Conservation (phyloP, 2,797 vertebrate species). For the Danio kyathit region DNA sequence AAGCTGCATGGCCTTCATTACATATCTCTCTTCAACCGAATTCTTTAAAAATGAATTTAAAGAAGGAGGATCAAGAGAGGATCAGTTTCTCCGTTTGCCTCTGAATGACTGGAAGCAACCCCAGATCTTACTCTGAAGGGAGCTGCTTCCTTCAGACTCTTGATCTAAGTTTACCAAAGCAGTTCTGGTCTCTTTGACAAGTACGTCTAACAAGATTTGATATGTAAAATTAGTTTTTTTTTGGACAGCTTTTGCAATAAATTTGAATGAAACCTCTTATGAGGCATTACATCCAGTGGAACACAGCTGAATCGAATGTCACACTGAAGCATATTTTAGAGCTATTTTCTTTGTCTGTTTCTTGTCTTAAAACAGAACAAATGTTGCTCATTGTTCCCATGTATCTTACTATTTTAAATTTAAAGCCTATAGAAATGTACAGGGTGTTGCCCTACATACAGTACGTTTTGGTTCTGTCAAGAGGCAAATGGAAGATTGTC, state of each 20-base stretch:
- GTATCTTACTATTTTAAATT: conserved; percentile 5
- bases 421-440: background rate
- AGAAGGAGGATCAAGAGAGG: conserved; percentile 8
- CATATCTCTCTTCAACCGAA: background rate
- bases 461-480: conserved; percentile 12
- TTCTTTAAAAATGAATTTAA: conserved; percentile 13
- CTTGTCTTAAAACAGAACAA: background rate
- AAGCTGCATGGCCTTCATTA: background rate
- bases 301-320: conserved; percentile 13
- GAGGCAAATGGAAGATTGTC: background rate
- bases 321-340: conserved; percentile 6
- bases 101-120: conserved; percentile 17
- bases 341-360: background rate
- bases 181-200: conserved; percentile 26
- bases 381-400: background rate
- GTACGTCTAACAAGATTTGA: conserved; percentile 47
- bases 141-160: conserved; percentile 17
- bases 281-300: conserved; percentile 4
- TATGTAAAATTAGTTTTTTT: conserved; percentile 22
- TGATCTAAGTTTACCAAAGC: conserved; percentile 30
- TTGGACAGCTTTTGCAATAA: conserved; percentile 15
- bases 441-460: conserved; percentile 2
- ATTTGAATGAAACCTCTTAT: background rate
- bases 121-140: conserved; percentile 5
- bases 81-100: background rate